phyloP scores from a whole-genome alignment of 2,113 vertebrate genomes.

The Delphinapterus leucas region DNA sequence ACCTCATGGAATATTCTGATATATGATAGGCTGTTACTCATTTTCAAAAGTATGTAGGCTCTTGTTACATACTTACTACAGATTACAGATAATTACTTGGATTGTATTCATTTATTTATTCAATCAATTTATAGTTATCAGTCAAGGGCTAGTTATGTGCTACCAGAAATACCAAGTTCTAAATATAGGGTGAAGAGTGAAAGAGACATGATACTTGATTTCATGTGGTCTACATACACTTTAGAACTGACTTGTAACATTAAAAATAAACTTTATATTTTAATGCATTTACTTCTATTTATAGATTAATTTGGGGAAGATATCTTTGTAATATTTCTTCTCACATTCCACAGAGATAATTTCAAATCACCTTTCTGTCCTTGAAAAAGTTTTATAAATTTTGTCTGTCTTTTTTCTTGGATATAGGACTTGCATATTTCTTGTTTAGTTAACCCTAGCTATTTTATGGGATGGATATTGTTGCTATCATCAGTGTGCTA shows the following conservation, averaged over 20 bases:
- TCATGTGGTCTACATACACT: neutral
- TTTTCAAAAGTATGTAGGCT: neutral
- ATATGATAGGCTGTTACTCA: neutral
- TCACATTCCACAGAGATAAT: neutral
- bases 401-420: neutral
- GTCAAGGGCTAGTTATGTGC: neutral
- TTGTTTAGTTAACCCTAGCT: neutral
- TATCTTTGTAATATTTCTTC: neutral
- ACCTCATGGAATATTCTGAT: neutral
- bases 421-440: neutral
- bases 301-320: neutral
- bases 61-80: neutral
- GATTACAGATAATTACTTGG: neutral
- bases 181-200: neutral
- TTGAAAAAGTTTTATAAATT: neutral
- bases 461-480: neutral
- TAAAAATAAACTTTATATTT: constrained; percentile 10
- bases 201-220: neutral
- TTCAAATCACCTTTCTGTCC: neutral
- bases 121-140: neutral
- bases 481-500: neutral
- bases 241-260: neutral
- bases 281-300: neutral
- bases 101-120: neutral
- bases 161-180: neutral